Evolutionary conservation across 2,797 vertebrate genomes (phyloP), one percentile per base, ranked within the genome.

Genomic region (Sebastes steindachneri): DNA sequence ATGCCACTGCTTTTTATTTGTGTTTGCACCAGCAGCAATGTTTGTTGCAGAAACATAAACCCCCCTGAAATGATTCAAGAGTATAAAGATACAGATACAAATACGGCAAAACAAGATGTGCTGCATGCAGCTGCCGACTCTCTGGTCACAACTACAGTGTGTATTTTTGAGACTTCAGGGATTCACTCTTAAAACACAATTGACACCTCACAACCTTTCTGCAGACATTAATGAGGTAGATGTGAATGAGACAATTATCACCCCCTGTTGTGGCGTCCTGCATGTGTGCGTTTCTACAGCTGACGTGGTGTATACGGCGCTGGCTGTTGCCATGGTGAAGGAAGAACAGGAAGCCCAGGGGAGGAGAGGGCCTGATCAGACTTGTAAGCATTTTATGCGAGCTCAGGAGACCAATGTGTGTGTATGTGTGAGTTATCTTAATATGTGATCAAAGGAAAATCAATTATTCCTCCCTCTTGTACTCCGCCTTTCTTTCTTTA

Each of bases 241-340:
- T 55, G 51, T 65, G 28, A 85, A 19, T 55, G n/a, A 67, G 25
- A 68, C 35, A 57, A 67, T 78, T 68, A 26, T 68, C 76, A 28
- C 41, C 35, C 28, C 1, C 7, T 31, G 26, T 15, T 64, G 77
- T 7, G 29, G 21, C 10, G 7, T 3, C 9, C 31, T 45, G 51
- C 21, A n/a, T 45, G 29, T 25, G 68, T 57, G 37, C 37, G 31
- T 78, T 58, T 68, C 29, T 76, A 14, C 19, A 41, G 55, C 53
- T 69, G 55, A 73, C 54, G 10, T 17, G 3, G 41, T 33, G 76
- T 58, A 62, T 35, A 68, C 1, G 14, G 14, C 62, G 64, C 60
- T 58, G 41, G 41, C 23, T 75, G 87, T 94, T 89, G 85, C 77
- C 79, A 93, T 83, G 82, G 91, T 75, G 85, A 91, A 71, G 23